Evolutionary conservation across 2,888 invertebrate species (phyloP), one percentile per base, ranked within the genome.

Genomic region (Mimumesa dahlbomi): DNA sequence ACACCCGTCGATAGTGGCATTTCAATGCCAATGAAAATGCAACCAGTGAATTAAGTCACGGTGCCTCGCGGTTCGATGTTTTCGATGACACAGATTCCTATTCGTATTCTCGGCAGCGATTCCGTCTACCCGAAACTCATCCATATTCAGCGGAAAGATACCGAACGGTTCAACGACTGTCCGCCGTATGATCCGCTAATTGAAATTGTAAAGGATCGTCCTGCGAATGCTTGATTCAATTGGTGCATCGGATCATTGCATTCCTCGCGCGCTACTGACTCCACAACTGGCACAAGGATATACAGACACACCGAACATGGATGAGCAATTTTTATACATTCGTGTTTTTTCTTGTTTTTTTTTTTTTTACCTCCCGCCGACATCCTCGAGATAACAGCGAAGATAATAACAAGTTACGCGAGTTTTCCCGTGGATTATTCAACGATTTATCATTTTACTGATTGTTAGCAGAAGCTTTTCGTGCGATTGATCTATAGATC

Each of bases 201-300:
- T 49, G 42, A 5, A 25, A 43, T n/a, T n/a, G n/a, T n/a, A 40
- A 36, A 6, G 50, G 40, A 40, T 66, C 53, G 53, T 58, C 42
- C 29, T 14, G n/a, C 25, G 31, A 13, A 36, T 42, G 52, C 42
- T 45, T 56, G 65, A 65, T 38, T 38, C 43, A 40, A 25, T 61
- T 76, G 66, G 80, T 82, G 76, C 76, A 77, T 45, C 65, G n/a
- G 43, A 21, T 45, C 52, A 66, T 79, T 76, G 57, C 75, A 82
- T 76, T 74, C 70, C 57, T 36, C 21, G 31, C 57, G 58, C 50
- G 50, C 43, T 53, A 49, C 13, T 18, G 48, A 52, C 11, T 29
- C 34, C 19, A 53, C 62, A 82, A 82, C 50, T 75, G 73, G 82
- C 79, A 74, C 85, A 83, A 85, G 84, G 84, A 83, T 79, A 75